A percentile compares a stretch with the other conserved stretches of the same genome.
Evolutionary conservation across 2,888 invertebrate genomes (phyloP).

Genomic region (Phlogophora meticulosa): DNA sequence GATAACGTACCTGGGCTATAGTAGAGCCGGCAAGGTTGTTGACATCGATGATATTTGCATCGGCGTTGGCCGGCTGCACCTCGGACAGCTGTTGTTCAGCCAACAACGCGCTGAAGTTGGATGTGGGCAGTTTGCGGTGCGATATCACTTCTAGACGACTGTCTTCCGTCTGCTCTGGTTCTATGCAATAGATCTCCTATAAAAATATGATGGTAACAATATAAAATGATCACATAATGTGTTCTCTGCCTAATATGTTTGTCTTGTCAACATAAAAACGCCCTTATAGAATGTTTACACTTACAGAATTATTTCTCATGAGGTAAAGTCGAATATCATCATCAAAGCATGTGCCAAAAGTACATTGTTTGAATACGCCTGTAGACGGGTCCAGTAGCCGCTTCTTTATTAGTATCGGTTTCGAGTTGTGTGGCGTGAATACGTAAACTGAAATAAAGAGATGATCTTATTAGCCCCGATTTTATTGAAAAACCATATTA

Average conservation of each 20-base stretch:
- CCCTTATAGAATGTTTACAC: constrained; percentile 52
- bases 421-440: constrained; percentile 84
- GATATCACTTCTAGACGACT: constrained; percentile 80
- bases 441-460: constrained; percentile 83
- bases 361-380: constrained; percentile 84
- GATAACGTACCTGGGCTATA: constrained; percentile 75
- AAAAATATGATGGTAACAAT: neutral
- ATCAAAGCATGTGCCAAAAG: constrained; percentile 77
- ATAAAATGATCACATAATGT: neutral
- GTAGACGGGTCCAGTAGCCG: constrained; percentile 76
- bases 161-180: constrained; percentile 75
- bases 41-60: constrained; percentile 59
- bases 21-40: constrained; percentile 71
- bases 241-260: too few species aligned
- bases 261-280: too few species aligned
- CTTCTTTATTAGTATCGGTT: constrained; percentile 79
- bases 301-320: constrained; percentile 87
- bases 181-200: constrained; percentile 87
- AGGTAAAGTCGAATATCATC: constrained; percentile 81
- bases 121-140: constrained; percentile 76
- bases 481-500: neutral
- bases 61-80: constrained; percentile 67
- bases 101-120: constrained; percentile 83
- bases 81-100: constrained; percentile 81
- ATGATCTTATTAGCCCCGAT: neutral